Percentiles rank a stretch among this genome's conserved stretches.
These are phyloP conservation scores for Dendroctonus ponderosae DNA, from an alignment of 1,140 invertebrate genomes.

Conservation along the genomic window DNA sequence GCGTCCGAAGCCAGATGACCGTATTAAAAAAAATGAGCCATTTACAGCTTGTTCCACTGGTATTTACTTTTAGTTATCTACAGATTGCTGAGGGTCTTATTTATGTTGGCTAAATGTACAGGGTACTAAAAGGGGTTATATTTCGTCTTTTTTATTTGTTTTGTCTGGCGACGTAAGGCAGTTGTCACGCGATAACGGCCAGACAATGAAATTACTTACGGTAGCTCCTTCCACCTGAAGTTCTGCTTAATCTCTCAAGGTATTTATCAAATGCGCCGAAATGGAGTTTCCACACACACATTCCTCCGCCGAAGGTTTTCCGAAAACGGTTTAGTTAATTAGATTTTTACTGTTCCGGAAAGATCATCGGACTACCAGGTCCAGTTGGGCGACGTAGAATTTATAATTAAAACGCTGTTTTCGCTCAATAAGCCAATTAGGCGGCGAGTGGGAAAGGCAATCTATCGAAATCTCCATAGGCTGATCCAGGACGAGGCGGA, in stretches of 20 bases:
- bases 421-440: slow-evolving; percentile 5
- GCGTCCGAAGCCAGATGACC: too few species aligned
- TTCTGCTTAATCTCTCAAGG: too few species aligned
- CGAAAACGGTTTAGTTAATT: too few species aligned
- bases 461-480: slow-evolving; percentile 14
- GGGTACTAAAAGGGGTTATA: slow-evolving; percentile 31
- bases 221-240: slow-evolving; percentile 22
- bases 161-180: slow-evolving; percentile 28
- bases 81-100: slow-evolving; percentile 17
- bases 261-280: too few species aligned
- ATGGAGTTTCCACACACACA: too few species aligned
- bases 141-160: slow-evolving; percentile 29
- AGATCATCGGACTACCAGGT: too few species aligned
- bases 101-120: slow-evolving; percentile 22
- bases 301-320: too few species aligned
- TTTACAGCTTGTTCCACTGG: too few species aligned
- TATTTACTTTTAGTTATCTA: slow-evolving; percentile 5
- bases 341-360: too few species aligned
- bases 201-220: slow-evolving; percentile 31
- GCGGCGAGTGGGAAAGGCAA: slow-evolving; percentile 4
- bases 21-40: too few species aligned
- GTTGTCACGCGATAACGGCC: slow-evolving; percentile 32
- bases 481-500: neutral
- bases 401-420: neutral
- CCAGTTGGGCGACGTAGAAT: too few species aligned